Conservation (phyloP, 2,888 invertebrate species). For the Caenorhabditis parvicauda region DNA sequence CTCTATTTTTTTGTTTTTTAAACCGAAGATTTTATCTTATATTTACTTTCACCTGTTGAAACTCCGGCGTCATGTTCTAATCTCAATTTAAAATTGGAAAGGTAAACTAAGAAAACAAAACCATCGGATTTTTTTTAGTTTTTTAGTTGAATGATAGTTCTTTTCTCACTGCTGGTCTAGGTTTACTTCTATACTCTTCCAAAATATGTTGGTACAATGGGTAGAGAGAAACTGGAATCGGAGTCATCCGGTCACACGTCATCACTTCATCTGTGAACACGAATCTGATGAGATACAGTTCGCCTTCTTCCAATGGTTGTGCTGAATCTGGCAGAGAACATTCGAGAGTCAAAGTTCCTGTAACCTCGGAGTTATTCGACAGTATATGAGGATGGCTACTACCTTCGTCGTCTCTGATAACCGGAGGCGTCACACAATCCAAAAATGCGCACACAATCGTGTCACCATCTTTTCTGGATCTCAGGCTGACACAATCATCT, state of each 20-base stretch:
- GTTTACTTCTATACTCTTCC: not conserved
- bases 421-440: not conserved
- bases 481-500: slow-evolving; percentile 1
- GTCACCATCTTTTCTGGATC: not conserved
- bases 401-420: slow-evolving; percentile 7
- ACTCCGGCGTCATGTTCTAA: no score
- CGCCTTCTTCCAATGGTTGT: not conserved
- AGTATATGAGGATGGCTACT: not conserved
- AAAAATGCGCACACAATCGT: slow-evolving; percentile 4
- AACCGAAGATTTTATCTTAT: no score
- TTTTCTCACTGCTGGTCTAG: not conserved
- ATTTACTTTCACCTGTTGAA: no score
- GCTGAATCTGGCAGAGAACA: not conserved
- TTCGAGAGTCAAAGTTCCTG: not conserved
- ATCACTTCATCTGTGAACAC: not conserved
- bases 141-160: no score
- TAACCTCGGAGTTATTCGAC: not conserved
- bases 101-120: not conserved
- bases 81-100: no score
- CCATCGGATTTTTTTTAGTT: not conserved
- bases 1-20: no score
- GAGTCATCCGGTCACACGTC: slow-evolving; percentile 5
- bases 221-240: not conserved
- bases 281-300: slow-evolving; percentile 4
- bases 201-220: slow-evolving; percentile 1